Evolutionary conservation across 2,113 vertebrate genomes (phyloP).

Genomic region (Neogobius melanostomus): DNA sequence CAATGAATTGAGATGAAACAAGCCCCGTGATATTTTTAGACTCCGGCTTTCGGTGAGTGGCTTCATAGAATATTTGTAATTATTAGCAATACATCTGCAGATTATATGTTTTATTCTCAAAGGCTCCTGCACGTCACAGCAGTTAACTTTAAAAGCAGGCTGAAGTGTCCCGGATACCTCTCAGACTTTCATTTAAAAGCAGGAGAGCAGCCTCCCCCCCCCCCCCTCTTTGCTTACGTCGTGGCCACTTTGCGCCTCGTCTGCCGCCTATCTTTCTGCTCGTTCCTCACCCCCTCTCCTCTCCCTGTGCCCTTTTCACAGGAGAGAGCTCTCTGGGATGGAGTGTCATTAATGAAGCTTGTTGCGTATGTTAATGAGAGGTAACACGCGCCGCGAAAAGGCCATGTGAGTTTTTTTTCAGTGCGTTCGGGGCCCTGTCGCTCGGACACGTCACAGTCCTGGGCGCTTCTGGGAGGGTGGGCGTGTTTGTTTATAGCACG

Average conservation of each 20-base stretch:
- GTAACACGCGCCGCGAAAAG: constrained; percentile 68
- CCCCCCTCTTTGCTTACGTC: constrained; percentile 37
- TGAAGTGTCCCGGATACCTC: constrained; percentile 12
- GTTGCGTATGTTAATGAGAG: constrained; percentile 74
- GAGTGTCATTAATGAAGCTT: constrained; percentile 71
- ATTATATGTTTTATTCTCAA: not conserved
- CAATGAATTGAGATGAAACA: too few species aligned
- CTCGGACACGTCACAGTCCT: constrained; percentile 33
- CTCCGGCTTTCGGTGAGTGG: not conserved
- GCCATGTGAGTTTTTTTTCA: constrained; percentile 60
- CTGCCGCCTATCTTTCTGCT: constrained; percentile 21
- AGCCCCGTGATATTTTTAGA: too few species aligned
- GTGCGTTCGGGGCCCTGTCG: constrained; percentile 46
- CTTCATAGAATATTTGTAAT: not conserved
- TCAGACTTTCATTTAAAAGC: constrained; percentile 41
- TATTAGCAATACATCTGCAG: not conserved
- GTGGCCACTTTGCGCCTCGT: constrained; percentile 18
- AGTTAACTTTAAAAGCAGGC: constrained; percentile 17
- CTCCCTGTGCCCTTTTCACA: constrained; percentile 61
- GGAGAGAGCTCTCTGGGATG: constrained; percentile 62
- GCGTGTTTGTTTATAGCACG: constrained; percentile 49
- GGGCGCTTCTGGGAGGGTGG: constrained; percentile 42
- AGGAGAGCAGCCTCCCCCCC: constrained; percentile 24
- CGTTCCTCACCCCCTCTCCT: not conserved
- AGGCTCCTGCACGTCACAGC: not conserved